Percentiles rank a stretch among this genome's conserved stretches.
phyloP scores from a whole-genome alignment of 2,113 vertebrate genomes.

The Erpornis zantholeuca region DNA sequence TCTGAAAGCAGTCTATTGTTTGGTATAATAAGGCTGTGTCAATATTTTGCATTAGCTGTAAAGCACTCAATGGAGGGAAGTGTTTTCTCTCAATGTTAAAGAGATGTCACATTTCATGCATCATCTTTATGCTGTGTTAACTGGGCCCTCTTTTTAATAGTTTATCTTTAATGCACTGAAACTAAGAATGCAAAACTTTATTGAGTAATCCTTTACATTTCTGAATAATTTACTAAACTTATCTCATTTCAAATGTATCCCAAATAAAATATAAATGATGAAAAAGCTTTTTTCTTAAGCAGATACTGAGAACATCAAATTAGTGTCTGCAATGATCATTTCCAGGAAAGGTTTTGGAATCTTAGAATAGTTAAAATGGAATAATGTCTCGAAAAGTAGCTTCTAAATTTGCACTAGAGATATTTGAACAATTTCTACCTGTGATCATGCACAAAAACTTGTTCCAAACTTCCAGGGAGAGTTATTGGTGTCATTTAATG shows the following conservation, averaged over 20 bases:
- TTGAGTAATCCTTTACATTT: slow-evolving; percentile 45
- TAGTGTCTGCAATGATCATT: background rate
- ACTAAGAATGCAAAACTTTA: slow-evolving; percentile 51
- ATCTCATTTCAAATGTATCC: slow-evolving; percentile 47
- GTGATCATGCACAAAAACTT: background rate
- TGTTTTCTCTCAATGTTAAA: slow-evolving; percentile 71
- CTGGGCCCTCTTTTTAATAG: slow-evolving; percentile 49
- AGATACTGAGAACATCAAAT: background rate
- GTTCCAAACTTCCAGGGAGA: background rate
- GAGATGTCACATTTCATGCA: slow-evolving; percentile 78
- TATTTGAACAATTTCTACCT: background rate
- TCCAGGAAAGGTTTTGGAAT: background rate
- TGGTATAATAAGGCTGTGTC: slow-evolving; percentile 77
- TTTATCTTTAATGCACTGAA: slow-evolving; percentile 42
- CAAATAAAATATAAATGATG: slow-evolving; percentile 54
- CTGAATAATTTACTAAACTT: slow-evolving; percentile 34
- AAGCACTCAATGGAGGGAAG: slow-evolving; percentile 74
- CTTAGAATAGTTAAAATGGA: background rate
- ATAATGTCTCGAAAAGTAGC: background rate
- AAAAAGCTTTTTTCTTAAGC: background rate
- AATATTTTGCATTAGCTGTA: slow-evolving; percentile 83
- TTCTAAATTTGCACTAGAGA: background rate
- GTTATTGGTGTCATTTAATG: background rate
- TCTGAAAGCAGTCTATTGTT: slow-evolving; percentile 78
- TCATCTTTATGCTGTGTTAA: slow-evolving; percentile 67